phyloP scores from a whole-genome alignment of 2,888 invertebrate species.

The Rotaria magnacalcarata region DNA sequence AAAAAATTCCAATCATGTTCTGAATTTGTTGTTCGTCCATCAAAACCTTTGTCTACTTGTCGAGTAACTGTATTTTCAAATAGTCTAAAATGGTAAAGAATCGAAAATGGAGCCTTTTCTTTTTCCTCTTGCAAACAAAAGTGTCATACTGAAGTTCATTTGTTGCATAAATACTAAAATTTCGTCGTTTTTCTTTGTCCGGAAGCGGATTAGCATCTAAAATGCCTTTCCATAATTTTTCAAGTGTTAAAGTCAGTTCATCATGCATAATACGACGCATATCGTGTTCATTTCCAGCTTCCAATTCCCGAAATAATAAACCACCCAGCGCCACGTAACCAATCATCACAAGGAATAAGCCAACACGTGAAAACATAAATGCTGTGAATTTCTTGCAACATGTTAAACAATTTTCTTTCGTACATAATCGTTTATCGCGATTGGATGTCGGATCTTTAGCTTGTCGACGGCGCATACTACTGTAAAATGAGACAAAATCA shows the following conservation, averaged over 20 bases:
- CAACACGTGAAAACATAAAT: constrained; percentile 46
- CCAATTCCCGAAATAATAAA: constrained; percentile 40
- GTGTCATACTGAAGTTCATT: not conserved
- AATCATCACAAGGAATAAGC: constrained; percentile 42
- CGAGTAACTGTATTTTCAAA: not conserved
- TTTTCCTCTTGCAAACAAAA: too few relatives aligned
- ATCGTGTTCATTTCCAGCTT: constrained; percentile 39
- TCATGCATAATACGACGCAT: not conserved
- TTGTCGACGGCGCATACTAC: constrained; percentile 13
- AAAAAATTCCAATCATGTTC: constrained; percentile 46
- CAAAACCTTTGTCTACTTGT: constrained; percentile 17
- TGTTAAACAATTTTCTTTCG: constrained; percentile 42
- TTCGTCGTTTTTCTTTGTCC: not conserved
- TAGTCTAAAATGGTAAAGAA: too few relatives aligned
- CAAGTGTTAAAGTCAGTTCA: not conserved
- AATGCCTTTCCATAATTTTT: not conserved
- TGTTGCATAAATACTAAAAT: not conserved
- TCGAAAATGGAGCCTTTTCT: too few relatives aligned
- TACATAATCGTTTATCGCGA: not conserved
- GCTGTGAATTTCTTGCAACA: constrained; percentile 44
- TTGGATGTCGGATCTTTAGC: not conserved
- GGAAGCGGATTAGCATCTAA: not conserved
- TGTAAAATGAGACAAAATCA: not conserved
- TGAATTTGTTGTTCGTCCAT: not conserved
- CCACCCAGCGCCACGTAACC: constrained; percentile 45